phyloP scores from a whole-genome alignment of 2,888 invertebrate species.

The Dryobotodes eremita region DNA sequence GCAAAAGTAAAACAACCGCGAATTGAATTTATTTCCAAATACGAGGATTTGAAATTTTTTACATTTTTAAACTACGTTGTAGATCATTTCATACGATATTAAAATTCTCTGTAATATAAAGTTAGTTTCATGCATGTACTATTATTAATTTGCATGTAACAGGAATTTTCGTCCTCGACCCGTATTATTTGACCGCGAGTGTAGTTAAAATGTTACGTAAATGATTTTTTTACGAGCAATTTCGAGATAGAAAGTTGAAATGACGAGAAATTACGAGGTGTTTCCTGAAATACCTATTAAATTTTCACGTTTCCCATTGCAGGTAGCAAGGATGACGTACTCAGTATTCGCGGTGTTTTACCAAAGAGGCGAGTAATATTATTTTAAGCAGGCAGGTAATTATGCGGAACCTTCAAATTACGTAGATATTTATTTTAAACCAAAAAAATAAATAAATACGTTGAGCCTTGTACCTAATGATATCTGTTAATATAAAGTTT shows the following conservation, averaged over 20 bases:
- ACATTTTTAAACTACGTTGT: too few species aligned
- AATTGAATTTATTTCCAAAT: too few species aligned
- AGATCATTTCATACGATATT: too few species aligned
- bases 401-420: not conserved
- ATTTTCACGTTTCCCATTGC: conserved; percentile 62
- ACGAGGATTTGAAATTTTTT: too few species aligned
- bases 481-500: conserved; percentile 1
- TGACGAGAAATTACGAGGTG: conserved; percentile 16
- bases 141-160: too few species aligned
- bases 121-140: too few species aligned
- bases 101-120: too few species aligned
- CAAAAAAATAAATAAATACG: not conserved
- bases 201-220: not conserved
- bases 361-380: conserved; percentile 75
- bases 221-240: conserved; percentile 12
- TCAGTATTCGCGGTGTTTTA: conserved; percentile 88
- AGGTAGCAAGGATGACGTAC: conserved; percentile 87
- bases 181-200: too few species aligned
- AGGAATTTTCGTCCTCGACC: too few species aligned
- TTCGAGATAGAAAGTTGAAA: conserved; percentile 9
- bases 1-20: too few species aligned
- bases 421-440: conserved; percentile 3
- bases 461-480: not conserved
- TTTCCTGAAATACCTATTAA: conserved; percentile 30
- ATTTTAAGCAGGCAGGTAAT: conserved; percentile 29